Percentiles rank a stretch among this genome's conserved stretches.
phyloP scores from a whole-genome alignment of 92 coral and sea anemone species.

The Siderastrea radians region DNA sequence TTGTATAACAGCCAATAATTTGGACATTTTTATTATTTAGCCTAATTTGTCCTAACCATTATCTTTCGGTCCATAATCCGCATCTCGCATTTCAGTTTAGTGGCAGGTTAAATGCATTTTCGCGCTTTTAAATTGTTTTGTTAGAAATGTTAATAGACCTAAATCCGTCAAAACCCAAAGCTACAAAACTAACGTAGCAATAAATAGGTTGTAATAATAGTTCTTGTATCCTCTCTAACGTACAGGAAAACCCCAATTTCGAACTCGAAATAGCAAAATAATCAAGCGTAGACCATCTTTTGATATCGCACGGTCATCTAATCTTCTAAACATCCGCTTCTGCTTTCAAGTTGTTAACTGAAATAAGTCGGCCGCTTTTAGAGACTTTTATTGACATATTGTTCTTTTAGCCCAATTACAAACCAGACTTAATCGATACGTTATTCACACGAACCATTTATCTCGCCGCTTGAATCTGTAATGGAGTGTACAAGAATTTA shows the following conservation, averaged over 20 bases:
- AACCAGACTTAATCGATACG: conserved; percentile 68
- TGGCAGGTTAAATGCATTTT: conserved; percentile 34
- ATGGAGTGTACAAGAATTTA: conserved; percentile 8
- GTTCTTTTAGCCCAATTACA: conserved; percentile 78
- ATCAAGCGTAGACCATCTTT: conserved; percentile 7
- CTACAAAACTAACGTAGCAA: conserved; percentile 2
- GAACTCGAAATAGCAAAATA: conserved; percentile 31
- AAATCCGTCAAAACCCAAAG: conserved; percentile 25
- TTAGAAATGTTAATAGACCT: conserved; percentile 23
- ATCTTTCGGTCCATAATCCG: conserved; percentile 41
- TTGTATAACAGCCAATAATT: conserved; percentile 43
- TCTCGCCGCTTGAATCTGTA: conserved; percentile 70
- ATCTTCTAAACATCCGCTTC: conserved; percentile 86
- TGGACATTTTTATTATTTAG: conserved; percentile 35
- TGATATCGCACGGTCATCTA: conserved; percentile 70
- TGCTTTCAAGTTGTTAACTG: conserved; percentile 70
- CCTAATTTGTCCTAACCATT: conserved; percentile 32
- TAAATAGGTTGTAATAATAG: not conserved
- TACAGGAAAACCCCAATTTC: conserved; percentile 37
- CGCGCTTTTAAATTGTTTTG: conserved; percentile 40
- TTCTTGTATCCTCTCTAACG: conserved; percentile 17
- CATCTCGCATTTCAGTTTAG: conserved; percentile 43
- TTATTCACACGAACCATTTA: conserved; percentile 60
- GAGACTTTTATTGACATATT: conserved; percentile 79
- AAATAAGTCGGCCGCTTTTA: conserved; percentile 64